phyloP scores from a whole-genome alignment of 1,140 invertebrate genomes.

The Drosophila serrata region DNA sequence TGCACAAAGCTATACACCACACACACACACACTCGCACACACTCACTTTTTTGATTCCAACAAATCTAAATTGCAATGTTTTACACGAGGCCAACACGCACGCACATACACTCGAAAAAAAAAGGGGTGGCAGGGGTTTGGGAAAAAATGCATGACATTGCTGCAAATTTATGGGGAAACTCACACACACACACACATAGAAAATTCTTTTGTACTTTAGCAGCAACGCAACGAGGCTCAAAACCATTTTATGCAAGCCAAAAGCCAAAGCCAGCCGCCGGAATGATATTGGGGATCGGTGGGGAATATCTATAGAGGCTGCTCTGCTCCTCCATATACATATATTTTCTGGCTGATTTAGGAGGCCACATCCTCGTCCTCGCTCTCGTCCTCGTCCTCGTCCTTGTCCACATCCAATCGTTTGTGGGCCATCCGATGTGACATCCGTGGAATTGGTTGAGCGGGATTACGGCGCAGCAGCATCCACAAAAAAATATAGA shows the following conservation, averaged over 20 bases:
- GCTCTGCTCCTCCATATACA: neutral
- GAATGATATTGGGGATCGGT: slow-evolving; percentile 6
- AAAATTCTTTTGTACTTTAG: slow-evolving; percentile 64
- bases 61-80: slow-evolving; percentile 62
- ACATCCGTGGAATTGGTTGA: slow-evolving; percentile 41
- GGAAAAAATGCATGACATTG: slow-evolving; percentile 70
- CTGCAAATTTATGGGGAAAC: slow-evolving; percentile 73
- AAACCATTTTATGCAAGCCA: slow-evolving; percentile 48
- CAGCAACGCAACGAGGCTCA: slow-evolving; percentile 18
- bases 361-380: slow-evolving; percentile 8
- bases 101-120: neutral
- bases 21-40: slow-evolving; percentile 55
- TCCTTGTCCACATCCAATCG: slow-evolving; percentile 46
- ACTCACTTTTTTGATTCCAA: slow-evolving; percentile 35
- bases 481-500: neutral
- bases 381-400: neutral
- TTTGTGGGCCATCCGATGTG: slow-evolving; percentile 59
- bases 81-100: slow-evolving; percentile 47
- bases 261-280: slow-evolving; percentile 15
- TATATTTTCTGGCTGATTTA: slow-evolving; percentile 4
- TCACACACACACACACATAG: slow-evolving; percentile 1
- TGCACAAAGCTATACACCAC: slow-evolving; percentile 73
- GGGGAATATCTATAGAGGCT: neutral
- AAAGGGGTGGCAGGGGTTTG: neutral
- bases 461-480: slow-evolving; percentile 1